phyloP scores from a whole-genome alignment of 1,140 invertebrate genomes.

The Cherax quadricarinatus region DNA sequence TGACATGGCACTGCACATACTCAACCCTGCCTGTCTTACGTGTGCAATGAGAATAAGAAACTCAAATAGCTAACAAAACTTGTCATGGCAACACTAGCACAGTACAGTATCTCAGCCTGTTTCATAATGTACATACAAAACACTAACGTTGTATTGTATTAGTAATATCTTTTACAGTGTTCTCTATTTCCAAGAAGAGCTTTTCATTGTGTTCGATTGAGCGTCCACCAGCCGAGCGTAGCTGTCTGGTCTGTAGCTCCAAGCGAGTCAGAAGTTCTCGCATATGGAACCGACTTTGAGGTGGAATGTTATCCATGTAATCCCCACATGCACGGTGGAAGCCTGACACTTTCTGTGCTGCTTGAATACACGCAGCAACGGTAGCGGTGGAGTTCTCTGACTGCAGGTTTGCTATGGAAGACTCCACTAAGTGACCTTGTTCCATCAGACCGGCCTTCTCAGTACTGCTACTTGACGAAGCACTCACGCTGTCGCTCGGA shows the following conservation, averaged over 20 bases:
- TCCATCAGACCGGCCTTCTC: slow-evolving; percentile 78
- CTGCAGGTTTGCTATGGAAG: slow-evolving; percentile 82
- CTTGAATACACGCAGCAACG: slow-evolving; percentile 86
- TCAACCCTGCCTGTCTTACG: not conserved
- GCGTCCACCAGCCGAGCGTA: slow-evolving; percentile 84
- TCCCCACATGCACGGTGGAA: slow-evolving; percentile 87
- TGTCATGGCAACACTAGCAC: slow-evolving; percentile 3
- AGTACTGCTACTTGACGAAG: slow-evolving; percentile 32
- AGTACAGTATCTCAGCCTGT: not conserved
- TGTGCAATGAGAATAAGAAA: not conserved
- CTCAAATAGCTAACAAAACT: not conserved
- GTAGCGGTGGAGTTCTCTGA: slow-evolving; percentile 78
- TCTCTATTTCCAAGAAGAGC: slow-evolving; percentile 85
- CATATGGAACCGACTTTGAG: slow-evolving; percentile 92
- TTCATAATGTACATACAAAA: slow-evolving; percentile 5
- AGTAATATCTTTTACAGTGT: slow-evolving; percentile 88
- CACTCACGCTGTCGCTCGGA: slow-evolving; percentile 23
- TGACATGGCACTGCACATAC: not conserved
- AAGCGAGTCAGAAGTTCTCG: slow-evolving; percentile 89
- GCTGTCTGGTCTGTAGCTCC: slow-evolving; percentile 86
- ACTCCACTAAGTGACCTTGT: slow-evolving; percentile 84
- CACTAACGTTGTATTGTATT: slow-evolving; percentile 83
- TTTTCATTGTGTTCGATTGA: slow-evolving; percentile 79
- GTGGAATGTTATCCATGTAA: slow-evolving; percentile 85
- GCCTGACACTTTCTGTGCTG: slow-evolving; percentile 89